Evolutionary conservation across 2,888 invertebrate genomes (phyloP), one percentile per base, ranked within the genome.

Genomic region (Cerceris ruficornis): DNA sequence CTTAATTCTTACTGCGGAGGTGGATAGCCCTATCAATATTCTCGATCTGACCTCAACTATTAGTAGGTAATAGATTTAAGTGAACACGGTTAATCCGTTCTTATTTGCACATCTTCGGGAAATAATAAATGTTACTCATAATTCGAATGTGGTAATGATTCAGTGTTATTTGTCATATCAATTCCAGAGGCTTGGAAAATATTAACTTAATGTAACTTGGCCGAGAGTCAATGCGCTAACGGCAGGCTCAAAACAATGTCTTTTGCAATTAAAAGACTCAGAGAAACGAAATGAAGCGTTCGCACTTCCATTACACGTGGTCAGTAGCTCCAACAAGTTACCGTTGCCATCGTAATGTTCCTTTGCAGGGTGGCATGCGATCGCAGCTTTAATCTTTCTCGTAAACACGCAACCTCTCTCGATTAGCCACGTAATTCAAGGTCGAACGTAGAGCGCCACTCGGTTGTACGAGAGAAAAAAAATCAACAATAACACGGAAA

Each of bases 361-460:
- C 49, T 52, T 17, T 13, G n/a, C 54, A 70, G 54, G 52, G 60
- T 71, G 57, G 42, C 15, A 28, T 28, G 39, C 42, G 41, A 59
- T 15, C 43, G 71, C 54, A 61, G 65, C 71, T 52, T 50, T 7
- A 17, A 42, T 14, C 43, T 52, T 54, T 42, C 17, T 15, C 49
- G 55, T 52, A 58, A 50, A 67, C 78, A 78, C 70, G 79, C 74
- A 68, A 78, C 74, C 74, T 68, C 67, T 79, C 75, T 28, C 71
- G 69, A 75, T 82, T 75, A 69, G 4, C 60, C 15, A 28, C 17
- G 58, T 14, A 55, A 76, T 81, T 83, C 83, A 83, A 83, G 83
- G 83, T 83, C 82, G 71, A 50, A 39, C 69, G 65, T 67, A 61
- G 62, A 73, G 71, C 81, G 77, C 83, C 75, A 77, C 74, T 71